Base-by-base conservation (phyloP, 2,888 invertebrate genomes). In the Heteropelma amictum region DNA sequence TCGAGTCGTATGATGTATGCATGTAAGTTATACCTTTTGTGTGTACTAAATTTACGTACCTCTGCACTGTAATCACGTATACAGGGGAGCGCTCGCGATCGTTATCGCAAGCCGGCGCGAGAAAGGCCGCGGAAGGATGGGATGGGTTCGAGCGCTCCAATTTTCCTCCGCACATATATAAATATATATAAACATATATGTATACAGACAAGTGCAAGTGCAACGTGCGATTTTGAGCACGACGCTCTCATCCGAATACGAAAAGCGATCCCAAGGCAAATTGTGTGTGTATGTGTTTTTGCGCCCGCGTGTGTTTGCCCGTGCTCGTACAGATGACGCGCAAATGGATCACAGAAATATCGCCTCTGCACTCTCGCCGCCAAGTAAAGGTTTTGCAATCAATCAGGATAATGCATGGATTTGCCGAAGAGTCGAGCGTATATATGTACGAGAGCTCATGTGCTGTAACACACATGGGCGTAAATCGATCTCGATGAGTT, bases 261-360 rank as follows among this genome's bases (percentile, higher is more conserved):
- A 8, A 33, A 47, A 47, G 35, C 61, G 33, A 35, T 14, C 56
- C 28, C 47, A 19, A 21, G 26, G 40, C 40, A 51, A 30, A 40
- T 28, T 40, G 19, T 21, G 33, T 21, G 10, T 38, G 10, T 14
- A 30, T 40, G 38, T 17, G 12, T 49, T 6, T 51, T 12, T 14
- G 8, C 10, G 47, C 10, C 7, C 4, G 14, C 10, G 12, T 7
- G 3, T 6, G 12, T 6, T 10, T 10, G 21, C 28, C 8, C 10
- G 14, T 54, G 33, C 10, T 17, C 26, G 56, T 54, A 42, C 23
- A 21, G 38, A n/a, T 23, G 38, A 38, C 47, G 56, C 49, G 56
- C 56, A 74, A 74, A 70, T 70, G 45, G 64, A 74, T 70, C 64
- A 54, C 69, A 38, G 54, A 70, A 74, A 70, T 74, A 74, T 74